Evolutionary conservation across 2,888 invertebrate species (phyloP), one percentile per base, ranked within the genome.

Genomic region (Galeruca laticollis): DNA sequence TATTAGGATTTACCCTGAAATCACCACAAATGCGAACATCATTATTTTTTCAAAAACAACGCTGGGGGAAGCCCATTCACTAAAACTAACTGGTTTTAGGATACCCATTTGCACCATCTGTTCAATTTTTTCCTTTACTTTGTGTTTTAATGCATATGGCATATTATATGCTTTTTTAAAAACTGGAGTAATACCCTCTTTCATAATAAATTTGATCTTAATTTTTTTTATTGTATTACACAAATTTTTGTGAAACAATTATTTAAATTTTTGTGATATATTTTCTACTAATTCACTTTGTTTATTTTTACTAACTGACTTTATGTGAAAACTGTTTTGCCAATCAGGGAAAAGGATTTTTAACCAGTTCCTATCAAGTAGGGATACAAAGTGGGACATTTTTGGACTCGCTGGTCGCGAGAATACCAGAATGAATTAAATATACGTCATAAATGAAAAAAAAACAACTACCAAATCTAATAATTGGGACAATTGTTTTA

Each of bases 31-130:
- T 78, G 31, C 80, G 68, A 2, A 82, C 71, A 6, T 62, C 43
- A 4, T 75, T 75, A 52, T 78, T 64, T 18, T 73, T 82, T 82
- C 0, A 5, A 77, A 76, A 1, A 81, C 81, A n/a, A 81, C 81
- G n/a, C 80, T 79, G 1, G 82, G 81, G 5, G 81, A 81, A 13
- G 79, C 81, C 80, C 81, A 82, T 52, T 61, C 77, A 40, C 78
- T 79, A 6, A 61, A 59, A 54, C 73, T 73, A 8, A 80, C 76
- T 4, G 62, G 52, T 15, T 49, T 63, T 20, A 57, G 33, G 57
- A 70, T 70, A 40, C 60, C 65, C 20, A 57, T 68, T 68, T 71
- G 31, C 9, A 76, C 74, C 68, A 81, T 63, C 31, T 69, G 35
- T 3, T 76, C 67, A 2, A 77, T 13, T 56, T 60, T 63, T 15